phyloP scores from a whole-genome alignment of 2,113 vertebrate species.

The Telmatochromis brachygnathus region DNA sequence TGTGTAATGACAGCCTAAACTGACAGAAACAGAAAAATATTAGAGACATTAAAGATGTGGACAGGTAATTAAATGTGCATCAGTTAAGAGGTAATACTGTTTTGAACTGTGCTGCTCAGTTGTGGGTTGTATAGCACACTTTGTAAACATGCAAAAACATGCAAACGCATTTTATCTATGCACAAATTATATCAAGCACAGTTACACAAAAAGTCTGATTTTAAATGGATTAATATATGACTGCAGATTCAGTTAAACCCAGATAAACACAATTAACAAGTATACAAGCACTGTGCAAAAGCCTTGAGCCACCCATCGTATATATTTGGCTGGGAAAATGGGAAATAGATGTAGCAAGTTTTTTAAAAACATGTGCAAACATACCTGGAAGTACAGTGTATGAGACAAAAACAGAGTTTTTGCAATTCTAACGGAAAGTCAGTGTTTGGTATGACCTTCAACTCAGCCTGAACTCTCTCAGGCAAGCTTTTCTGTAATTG shows the following conservation, averaged over 20 bases:
- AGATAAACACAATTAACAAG: not conserved
- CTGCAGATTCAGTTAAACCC: not conserved
- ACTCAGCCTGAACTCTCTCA: fast-evolving
- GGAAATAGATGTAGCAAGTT: not conserved
- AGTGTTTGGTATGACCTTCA: not conserved
- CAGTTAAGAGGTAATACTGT: not conserved
- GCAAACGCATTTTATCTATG: fast-evolving
- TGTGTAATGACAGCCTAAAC: not conserved
- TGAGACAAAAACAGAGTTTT: fast-evolving
- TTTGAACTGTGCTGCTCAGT: not conserved
- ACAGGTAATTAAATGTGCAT: fast-evolving
- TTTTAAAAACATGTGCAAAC: not conserved
- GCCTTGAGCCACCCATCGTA: fast-evolving
- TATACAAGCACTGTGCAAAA: not conserved
- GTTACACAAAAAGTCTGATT: fast-evolving
- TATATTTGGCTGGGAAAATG: not conserved
- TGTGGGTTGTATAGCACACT: fast-evolving
- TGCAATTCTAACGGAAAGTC: not conserved
- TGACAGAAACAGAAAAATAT: not conserved
- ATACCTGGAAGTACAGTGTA: not conserved
- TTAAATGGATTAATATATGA: not conserved
- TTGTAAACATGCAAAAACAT: not conserved
- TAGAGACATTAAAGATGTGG: not conserved
- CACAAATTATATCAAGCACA: not conserved
- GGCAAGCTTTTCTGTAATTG: not conserved